Base-by-base conservation (phyloP, 2,113 vertebrate genomes). In the Gambusia holbrooki region DNA sequence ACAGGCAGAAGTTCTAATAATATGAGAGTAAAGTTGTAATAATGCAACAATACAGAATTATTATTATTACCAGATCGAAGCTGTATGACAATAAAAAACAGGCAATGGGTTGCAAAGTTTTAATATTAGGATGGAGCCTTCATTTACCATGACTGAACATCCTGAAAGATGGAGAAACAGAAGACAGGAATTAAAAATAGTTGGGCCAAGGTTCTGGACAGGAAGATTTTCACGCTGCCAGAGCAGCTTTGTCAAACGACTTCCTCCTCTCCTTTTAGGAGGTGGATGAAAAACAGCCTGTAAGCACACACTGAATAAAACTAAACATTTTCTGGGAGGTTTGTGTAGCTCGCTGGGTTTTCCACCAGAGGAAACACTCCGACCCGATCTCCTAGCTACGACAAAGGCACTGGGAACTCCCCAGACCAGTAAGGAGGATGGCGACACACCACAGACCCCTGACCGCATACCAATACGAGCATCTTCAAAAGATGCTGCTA, bases 311-410 rank as follows among this genome's bases (percentile, higher is more conserved):
- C 61, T 81, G 84, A 90, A 89, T 88, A 81, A 92, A 92, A 81
- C 81, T 7, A 89, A 88, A 88, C 85, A 80, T 89, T 81, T 84
- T 64, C 86, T 51, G 82, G 84, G 84, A 87, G 75, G 85, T 90
- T 91, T 89, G 81, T 89, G 91, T 66, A 58, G 72, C 69, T 64
- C 85, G 3, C 77, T 78, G 67, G 84, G 91, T 91, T 89, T 85
- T 89, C 86, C 86, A 82, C 83, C 80, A 79, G 83, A 90, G 71
- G 90, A 84, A 90, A 83, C 74, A 45, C 73, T 67, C 48, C 72
- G 40, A 83, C 90, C 83, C 84, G 92, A 94, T 92, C 73, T 92
- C 93, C 73, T 73, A 89, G 94, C 84, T 94, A 94, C 93, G 29
- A 67, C 76, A n/a, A 30, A 45, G 58, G 51, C 51, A n/a, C 77